phyloP scores from a whole-genome alignment of 2,113 vertebrate genomes.

The Takifugu bimaculatus region DNA sequence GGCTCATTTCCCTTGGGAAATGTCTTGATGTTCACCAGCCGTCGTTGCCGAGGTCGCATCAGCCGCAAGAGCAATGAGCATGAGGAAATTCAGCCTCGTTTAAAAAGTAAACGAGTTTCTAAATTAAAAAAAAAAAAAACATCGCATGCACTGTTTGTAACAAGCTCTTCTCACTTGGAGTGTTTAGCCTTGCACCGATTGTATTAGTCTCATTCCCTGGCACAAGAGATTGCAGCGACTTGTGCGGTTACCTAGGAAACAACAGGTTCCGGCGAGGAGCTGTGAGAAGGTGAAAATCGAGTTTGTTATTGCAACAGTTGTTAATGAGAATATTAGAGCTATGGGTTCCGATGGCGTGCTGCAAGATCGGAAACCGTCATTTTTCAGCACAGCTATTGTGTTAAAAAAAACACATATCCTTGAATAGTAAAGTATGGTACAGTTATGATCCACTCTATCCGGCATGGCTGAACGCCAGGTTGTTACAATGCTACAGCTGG shows the following conservation, averaged over 20 bases:
- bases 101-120: not conserved
- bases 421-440: not conserved
- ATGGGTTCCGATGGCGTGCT: slow-evolving; percentile 13
- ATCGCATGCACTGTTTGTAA: not conserved
- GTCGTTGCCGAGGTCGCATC: slow-evolving; percentile 29
- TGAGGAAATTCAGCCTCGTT: slow-evolving; percentile 19
- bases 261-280: slow-evolving; percentile 54
- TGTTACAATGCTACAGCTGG: too few species aligned
- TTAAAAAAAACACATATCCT: not conserved
- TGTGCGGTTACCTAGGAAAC: slow-evolving; percentile 70
- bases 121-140: too few species aligned
- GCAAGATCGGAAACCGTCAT: slow-evolving; percentile 12
- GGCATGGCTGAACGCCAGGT: too few species aligned
- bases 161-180: not conserved
- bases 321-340: slow-evolving; percentile 41
- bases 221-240: slow-evolving; percentile 20
- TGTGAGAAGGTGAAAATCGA: slow-evolving; percentile 57
- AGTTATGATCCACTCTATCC: too few species aligned
- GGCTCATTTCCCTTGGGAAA: slow-evolving; percentile 49
- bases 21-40: slow-evolving; percentile 38
- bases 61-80: not conserved
- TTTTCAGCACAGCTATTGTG: not conserved
- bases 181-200: slow-evolving; percentile 1
- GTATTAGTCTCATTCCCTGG: slow-evolving; percentile 27
- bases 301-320: slow-evolving; percentile 54